Base-by-base conservation (phyloP, 2,797 vertebrate genomes). In the Sebastes flavidus region DNA sequence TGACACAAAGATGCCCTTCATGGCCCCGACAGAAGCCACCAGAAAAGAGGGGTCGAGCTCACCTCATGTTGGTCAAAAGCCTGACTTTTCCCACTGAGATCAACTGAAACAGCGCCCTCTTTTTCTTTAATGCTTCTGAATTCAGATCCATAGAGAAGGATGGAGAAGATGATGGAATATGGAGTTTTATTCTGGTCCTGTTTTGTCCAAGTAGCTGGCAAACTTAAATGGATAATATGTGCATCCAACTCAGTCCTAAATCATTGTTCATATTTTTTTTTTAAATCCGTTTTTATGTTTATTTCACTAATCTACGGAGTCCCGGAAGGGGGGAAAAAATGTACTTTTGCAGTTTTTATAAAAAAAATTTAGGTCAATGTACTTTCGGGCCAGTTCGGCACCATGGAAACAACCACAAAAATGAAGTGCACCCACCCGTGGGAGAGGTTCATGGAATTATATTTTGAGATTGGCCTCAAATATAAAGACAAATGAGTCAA, bases 1-100 rank as follows among this genome's bases (percentile, higher is more conserved):
- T 18, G 56, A 84, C 76, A 92, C 89, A 90, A 87, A 91, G 85
- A 75, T 75, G 78, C 24, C 77, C 72, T 92, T 92, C 58, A 91
- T 87, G 58, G 77, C 77, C 62, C 56, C 0, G 42, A 84, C 63
- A 65, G 65, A 68, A 70, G 72, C 58, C 11, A 12, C 27, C 42
- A 59, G 63, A 74, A 68, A n/a, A 62, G 34, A 61, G 12, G 6
- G 30, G 25, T 49, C 38, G 2, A 32, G 36, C 24, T 69, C 32
- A 52, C 42, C 32, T 60, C 29, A 5, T n/a, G 52, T 66, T 71
- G 20, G 38, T 68, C 55, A 20, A 61, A 61, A 69, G 49, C n/a
- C 6, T 2, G 55, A 49, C 42, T 55, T 78, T 62, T 25, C 70
- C 10, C 9, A 12, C 3, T 65, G 11, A 68, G 42, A 38, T 32